A percentile compares a stretch with the other conserved stretches of the same genome.
Conservation (phyloP, 1,140 invertebrate species). For the Musca vetustissima region DNA sequence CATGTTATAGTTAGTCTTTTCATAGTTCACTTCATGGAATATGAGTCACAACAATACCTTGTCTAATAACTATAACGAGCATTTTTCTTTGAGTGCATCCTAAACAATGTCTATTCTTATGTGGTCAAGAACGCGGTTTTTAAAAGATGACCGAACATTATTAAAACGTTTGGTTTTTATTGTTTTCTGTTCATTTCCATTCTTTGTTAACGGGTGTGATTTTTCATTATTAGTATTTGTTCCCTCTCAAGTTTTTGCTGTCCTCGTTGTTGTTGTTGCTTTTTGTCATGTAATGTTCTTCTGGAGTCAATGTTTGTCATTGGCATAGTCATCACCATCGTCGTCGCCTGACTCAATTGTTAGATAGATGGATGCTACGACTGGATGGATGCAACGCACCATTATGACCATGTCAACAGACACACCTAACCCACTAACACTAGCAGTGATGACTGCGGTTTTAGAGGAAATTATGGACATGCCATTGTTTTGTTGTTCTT, state of each 20-base stretch:
- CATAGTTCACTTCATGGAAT: no score
- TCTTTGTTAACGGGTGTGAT: conserved; percentile 11
- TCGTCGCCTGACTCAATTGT: background rate
- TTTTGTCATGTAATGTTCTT: no score
- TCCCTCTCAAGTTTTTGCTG: background rate
- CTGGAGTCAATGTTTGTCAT: no score
- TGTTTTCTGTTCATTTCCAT: background rate
- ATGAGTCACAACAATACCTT: no score
- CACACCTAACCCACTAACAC: no score
- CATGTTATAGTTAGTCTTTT: no score
- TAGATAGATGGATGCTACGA: background rate
- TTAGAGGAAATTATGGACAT: background rate
- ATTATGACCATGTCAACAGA: no score
- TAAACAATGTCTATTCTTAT: background rate
- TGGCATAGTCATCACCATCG: no score
- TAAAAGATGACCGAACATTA: conserved; percentile 10
- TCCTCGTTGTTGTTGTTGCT: background rate
- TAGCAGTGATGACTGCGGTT: no score
- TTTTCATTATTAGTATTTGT: conserved; percentile 13
- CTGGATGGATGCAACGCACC: background rate
- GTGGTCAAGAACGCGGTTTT: background rate
- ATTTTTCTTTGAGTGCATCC: no score
- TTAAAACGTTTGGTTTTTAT: conserved; percentile 18
- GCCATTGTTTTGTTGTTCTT: background rate
- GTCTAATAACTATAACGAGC: background rate